These are phyloP conservation scores for Gerris buenoi DNA, from an alignment of 1,140 invertebrate species.

Conservation along the genomic window DNA sequence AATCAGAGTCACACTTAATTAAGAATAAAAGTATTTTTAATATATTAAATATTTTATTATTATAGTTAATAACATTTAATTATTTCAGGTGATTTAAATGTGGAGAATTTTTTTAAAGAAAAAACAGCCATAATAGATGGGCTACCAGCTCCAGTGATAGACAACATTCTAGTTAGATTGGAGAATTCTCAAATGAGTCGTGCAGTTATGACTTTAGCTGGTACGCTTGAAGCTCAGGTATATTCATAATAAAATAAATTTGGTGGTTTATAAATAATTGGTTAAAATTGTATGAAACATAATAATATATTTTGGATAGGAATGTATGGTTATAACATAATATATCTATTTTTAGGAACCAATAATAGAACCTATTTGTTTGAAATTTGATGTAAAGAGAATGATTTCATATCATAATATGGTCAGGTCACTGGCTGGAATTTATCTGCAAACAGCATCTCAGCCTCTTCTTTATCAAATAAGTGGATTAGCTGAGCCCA, in stretches of 20 bases:
- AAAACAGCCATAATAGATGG: slow-evolving; percentile 25
- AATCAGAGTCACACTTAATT: too few species aligned
- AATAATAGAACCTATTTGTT: slow-evolving; percentile 54
- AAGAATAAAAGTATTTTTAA: too few species aligned
- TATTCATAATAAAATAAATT: too few species aligned
- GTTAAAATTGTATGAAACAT: too few species aligned
- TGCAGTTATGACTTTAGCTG: slow-evolving; percentile 53
- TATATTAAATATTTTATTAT: too few species aligned
- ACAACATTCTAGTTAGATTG: slow-evolving; percentile 53
- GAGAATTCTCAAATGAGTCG: slow-evolving; percentile 49
- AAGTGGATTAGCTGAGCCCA: slow-evolving; percentile 45
- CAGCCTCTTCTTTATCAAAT: slow-evolving; percentile 42
- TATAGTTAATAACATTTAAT: too few species aligned
- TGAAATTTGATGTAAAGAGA: slow-evolving; percentile 57
- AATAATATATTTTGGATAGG: too few species aligned
- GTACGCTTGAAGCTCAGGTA: slow-evolving; percentile 53
- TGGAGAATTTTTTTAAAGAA: slow-evolving; percentile 68
- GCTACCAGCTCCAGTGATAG: slow-evolving; percentile 36
- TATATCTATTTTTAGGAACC: slow-evolving; percentile 46
- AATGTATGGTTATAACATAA: too few species aligned
- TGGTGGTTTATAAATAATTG: too few species aligned
- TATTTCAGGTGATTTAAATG: slow-evolving; percentile 44
- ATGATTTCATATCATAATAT: slow-evolving; percentile 33
- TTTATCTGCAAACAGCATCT: slow-evolving; percentile 17
- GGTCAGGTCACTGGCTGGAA: slow-evolving; percentile 10